Evolutionary conservation across 2,797 vertebrate species (phyloP).

Genomic region (Petrocephalus schoutedeni): DNA sequence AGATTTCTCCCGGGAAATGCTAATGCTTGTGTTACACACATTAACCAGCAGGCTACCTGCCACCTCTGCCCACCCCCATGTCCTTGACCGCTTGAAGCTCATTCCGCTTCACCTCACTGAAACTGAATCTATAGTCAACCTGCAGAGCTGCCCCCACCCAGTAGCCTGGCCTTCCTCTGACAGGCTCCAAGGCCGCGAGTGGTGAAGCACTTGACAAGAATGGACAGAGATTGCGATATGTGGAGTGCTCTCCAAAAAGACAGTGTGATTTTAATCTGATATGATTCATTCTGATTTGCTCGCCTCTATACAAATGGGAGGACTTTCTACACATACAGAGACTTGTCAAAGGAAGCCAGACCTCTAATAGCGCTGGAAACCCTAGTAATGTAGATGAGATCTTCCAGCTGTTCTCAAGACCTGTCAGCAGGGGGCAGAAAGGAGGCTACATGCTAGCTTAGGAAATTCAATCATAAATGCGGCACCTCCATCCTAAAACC

Average conservation of each 20-base stretch:
- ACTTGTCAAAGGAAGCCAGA: background rate
- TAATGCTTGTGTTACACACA: background rate
- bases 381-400: background rate
- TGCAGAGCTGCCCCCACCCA: background rate
- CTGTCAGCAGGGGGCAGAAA: background rate
- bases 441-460: background rate
- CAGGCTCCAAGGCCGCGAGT: background rate
- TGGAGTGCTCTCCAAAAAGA: background rate
- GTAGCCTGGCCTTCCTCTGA: background rate
- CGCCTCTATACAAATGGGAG: background rate
- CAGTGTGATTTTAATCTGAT: background rate
- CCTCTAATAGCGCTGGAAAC: background rate
- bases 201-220: background rate
- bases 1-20: background rate
- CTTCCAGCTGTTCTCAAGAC: background rate
- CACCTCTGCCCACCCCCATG: background rate
- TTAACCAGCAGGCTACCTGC: background rate
- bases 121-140: background rate
- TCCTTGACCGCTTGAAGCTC: background rate
- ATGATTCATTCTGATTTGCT: background rate
- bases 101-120: background rate
- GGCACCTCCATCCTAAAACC: background rate
- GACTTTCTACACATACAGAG: background rate
- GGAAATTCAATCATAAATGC: background rate
- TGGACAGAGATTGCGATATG: background rate